Base-by-base conservation (phyloP, 1,140 invertebrate genomes). In the Mactra quadrangularis region DNA sequence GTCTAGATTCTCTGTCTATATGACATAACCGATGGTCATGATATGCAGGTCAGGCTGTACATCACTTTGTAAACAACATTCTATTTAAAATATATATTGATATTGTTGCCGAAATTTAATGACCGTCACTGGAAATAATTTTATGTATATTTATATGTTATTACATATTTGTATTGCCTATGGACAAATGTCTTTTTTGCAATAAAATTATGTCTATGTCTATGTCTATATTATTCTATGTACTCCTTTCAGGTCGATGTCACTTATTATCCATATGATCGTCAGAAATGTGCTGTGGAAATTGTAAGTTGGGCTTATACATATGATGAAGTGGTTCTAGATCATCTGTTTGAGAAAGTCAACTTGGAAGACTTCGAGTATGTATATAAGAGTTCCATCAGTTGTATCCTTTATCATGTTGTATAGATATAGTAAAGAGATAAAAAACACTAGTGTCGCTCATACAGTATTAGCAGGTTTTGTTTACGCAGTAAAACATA, bases 261-360 rank as follows among this genome's bases (percentile, higher is more conserved):
- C n/a, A 72, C 70, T 0, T 72, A 72, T 31, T 75, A 75, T 25
- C 71, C 71, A 19, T 75, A 75, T n/a, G 71, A 75, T 38, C 52
- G 41, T 17, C 71, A 75, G 41, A 75, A 55, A 47, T 75, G 71
- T 70, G 33, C 70, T 13, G 29, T 72, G n/a, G 70, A 72, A 38
- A 57, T 74, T 27, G 70, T 74, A 1, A 74, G 70, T 50, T 74
- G 70, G 70, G 47, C 33, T 3, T 74, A 57, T 33, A 38, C 22
- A 3, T 33, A 33, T 27, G 50, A 55, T 33, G 70, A 74, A 57
- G 33, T 74, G 1, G 52, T 13, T 7, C 70, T 74, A 9, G 70
- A 74, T 13, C 70, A 74, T 57, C 47, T 74, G 17, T 57, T 55
- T 17, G 31, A 31, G 25, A 27, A 55, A 38, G 52, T 74, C 27